phyloP scores from a whole-genome alignment of 2,888 invertebrate genomes.

The Pemphredon lugubris region DNA sequence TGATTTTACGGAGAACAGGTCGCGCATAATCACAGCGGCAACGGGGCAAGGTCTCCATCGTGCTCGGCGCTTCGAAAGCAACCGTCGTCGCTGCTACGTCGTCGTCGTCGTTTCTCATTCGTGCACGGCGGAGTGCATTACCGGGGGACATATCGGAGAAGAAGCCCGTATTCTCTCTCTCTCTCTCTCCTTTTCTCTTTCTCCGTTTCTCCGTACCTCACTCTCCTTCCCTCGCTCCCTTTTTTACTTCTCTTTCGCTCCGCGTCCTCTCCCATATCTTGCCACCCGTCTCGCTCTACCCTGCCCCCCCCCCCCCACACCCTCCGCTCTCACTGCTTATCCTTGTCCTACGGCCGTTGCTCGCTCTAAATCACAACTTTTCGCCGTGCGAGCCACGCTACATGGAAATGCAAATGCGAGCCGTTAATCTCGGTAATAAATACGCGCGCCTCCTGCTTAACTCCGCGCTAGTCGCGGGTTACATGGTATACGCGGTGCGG shows the following conservation, averaged over 20 bases:
- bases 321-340: slow-evolving; percentile 4
- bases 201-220: slow-evolving; percentile 20
- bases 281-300: not conserved
- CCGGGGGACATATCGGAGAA: slow-evolving; percentile 28
- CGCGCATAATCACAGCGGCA: slow-evolving; percentile 20
- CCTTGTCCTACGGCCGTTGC: slow-evolving; percentile 18
- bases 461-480: slow-evolving; percentile 7
- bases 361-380: slow-evolving; percentile 58
- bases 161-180: slow-evolving; percentile 1
- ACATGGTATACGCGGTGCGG: not conserved
- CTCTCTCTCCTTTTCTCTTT: slow-evolving; percentile 27
- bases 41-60: slow-evolving; percentile 35
- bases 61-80: not conserved
- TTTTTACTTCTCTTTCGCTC: slow-evolving; percentile 1
- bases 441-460: slow-evolving; percentile 45
- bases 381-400: slow-evolving; percentile 50
- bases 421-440: slow-evolving; percentile 64
- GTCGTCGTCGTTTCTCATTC: slow-evolving; percentile 21
- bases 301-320: too few relatives aligned
- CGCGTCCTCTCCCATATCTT: not conserved
- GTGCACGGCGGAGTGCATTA: slow-evolving; percentile 33
- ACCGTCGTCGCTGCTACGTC: not conserved
- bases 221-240: not conserved
- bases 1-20: slow-evolving; percentile 18
- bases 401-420: slow-evolving; percentile 60